These are phyloP conservation scores for Zeuzera pyrina DNA, from an alignment of 2,888 invertebrate genomes.

Conservation along the genomic window DNA sequence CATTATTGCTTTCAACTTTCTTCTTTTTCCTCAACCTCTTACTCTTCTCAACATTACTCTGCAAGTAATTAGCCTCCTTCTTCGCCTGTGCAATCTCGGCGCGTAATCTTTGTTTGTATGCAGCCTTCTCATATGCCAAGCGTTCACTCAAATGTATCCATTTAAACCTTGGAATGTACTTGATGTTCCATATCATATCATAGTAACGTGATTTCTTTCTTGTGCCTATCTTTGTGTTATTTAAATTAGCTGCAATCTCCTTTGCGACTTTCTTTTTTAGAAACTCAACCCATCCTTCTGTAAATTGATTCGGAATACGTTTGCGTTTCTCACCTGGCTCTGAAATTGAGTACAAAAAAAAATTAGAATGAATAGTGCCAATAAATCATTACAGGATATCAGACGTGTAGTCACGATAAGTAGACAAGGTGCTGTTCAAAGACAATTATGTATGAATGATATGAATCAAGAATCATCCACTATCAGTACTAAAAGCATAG, in stretches of 20 bases:
- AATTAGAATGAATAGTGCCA: background rate
- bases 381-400: background rate
- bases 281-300: slow-evolving; percentile 98
- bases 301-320: slow-evolving; percentile 77
- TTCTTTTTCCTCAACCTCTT: slow-evolving; percentile 75
- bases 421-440: no score
- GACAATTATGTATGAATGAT: no score
- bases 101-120: slow-evolving; percentile 86
- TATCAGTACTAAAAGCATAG: no score
- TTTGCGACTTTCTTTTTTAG: slow-evolving; percentile 91
- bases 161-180: slow-evolving; percentile 95
- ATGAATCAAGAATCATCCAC: no score
- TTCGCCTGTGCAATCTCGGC: slow-evolving; percentile 94
- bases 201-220: slow-evolving; percentile 90
- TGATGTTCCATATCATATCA: slow-evolving; percentile 96
- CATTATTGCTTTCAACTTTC: no score
- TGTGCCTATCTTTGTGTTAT: slow-evolving; percentile 89
- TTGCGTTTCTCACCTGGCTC: slow-evolving; percentile 68
- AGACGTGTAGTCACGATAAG: background rate
- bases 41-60: slow-evolving; percentile 85
- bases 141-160: slow-evolving; percentile 97
- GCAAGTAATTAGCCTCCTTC: slow-evolving; percentile 90
- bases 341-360: slow-evolving; percentile 20
- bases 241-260: slow-evolving; percentile 85
- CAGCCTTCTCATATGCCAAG: slow-evolving; percentile 92